phyloP scores from a whole-genome alignment of 2,797 vertebrate genomes.

The Phoeniculus purpureus region DNA sequence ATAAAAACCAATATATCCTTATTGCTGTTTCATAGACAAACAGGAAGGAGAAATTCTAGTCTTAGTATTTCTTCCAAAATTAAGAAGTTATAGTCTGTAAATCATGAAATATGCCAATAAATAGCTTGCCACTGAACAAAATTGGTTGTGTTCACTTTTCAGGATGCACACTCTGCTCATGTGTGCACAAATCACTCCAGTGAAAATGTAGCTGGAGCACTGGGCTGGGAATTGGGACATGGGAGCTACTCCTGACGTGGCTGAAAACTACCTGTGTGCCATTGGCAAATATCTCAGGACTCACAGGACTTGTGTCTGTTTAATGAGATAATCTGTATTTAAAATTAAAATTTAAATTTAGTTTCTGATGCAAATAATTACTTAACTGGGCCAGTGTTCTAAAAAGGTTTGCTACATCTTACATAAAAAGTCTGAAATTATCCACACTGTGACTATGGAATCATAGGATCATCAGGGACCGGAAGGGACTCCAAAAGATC shows the following conservation, averaged over 20 bases:
- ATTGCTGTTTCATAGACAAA: not conserved
- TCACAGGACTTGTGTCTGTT: constrained; percentile 18
- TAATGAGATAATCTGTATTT: constrained; percentile 28
- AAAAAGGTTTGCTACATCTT: not conserved
- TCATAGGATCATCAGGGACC: too few relatives aligned
- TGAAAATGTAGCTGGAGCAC: not conserved
- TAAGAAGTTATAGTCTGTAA: not conserved
- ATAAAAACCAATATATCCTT: not conserved
- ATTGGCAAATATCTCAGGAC: constrained; percentile 39
- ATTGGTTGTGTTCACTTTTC: not conserved
- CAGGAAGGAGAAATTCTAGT: not conserved
- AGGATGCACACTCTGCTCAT: not conserved
- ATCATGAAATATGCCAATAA: not conserved
- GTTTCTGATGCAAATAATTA: not conserved
- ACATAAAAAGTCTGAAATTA: not conserved
- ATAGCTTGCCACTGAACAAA: not conserved
- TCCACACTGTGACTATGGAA: too few relatives aligned
- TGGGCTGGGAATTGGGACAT: constrained; percentile 41
- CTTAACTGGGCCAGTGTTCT: not conserved
- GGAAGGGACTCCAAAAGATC: too few relatives aligned
- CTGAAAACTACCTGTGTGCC: constrained; percentile 51
- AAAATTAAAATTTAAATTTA: not conserved
- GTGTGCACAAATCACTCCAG: not conserved
- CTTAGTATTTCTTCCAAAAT: not conserved
- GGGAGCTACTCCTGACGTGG: constrained; percentile 3